Base-by-base conservation (phyloP, 2,797 vertebrate genomes). In the Tarsius wallacei region DNA sequence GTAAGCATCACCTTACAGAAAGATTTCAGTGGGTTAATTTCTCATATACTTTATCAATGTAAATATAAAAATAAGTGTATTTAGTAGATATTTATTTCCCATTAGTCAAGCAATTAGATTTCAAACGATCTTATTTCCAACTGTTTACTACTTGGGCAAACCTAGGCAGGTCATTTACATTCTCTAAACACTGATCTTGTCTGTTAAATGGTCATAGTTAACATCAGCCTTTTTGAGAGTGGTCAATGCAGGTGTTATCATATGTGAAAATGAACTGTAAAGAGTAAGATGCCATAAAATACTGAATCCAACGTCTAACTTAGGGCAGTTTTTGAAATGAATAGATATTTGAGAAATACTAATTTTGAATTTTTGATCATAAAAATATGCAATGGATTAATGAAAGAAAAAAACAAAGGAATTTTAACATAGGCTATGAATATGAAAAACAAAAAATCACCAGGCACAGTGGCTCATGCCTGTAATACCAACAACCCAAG, bases 261-360 rank as follows among this genome's bases (percentile, higher is more conserved):
- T 63, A 36, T 26, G 15, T 80, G 59, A 84, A 88, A 87, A 71
- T 42, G 22, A 68, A 78, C 28, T 47, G 51, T 61, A 85, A 85
- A 85, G 66, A 82, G 73, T 74, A 53, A 83, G 68, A 87, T 90
- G 51, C 51, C 7, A 4, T 63, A 76, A 90, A 87, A 90, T 26
- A 66, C 15, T 71, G n/a, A 73, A 94, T 78, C 85, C 81, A 59
- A 77, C 24, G 5, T 66, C 51, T 90, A n/a, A 1, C 57, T 90
- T 78, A 94, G 24, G 21, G 64, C 2, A 86, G 53, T 88, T 94
- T 33, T 47, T 87, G 14, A 92, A 8, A 77, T 70, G 33, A 70
- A 73, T 82, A 90, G 24, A 78, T 93, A 51, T 83, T 93, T 82
- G 26, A 94, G 28, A 87, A 94, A 90, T 77, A 61, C 28, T 77